Evolutionary conservation across 2,888 invertebrate genomes (phyloP), one percentile per base, ranked within the genome.

Genomic region (Ethmia dodecea): DNA sequence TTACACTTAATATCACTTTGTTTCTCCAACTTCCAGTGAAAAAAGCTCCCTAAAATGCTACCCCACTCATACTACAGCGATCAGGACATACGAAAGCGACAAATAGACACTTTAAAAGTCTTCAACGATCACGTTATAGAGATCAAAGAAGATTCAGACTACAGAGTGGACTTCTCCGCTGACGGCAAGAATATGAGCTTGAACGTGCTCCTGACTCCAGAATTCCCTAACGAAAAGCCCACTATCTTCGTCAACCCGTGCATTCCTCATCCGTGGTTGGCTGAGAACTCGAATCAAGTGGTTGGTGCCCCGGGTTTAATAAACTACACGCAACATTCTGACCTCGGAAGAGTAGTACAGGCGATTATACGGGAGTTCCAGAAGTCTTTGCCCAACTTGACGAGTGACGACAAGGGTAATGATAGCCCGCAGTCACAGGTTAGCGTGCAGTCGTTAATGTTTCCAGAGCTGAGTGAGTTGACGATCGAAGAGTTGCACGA

Each of bases 81-180:
- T 40, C 79, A 84, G 34, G 89, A 90, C 48, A 60, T 86, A 40
- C 77, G 92, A 61, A 91, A 90, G 73, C 89, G 91, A 15, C 94
- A 94, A 83, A 94, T 94, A 47, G 92, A 93, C 62, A 94, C 94
- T 3, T 69, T 94, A 47, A 94, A 94, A 81, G 89, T 94, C 52
- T 94, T 94, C 63, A 94, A 94, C 67, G 94, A 92, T 52, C 91
- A 94, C 81, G 94, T 94, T 13, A 75, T 88, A 13, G 93, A 93
- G 81, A 73, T 94, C 1, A 83, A 81, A 28, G 91, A 92, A 64
- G 90, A 91, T 58, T 86, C 88, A 0, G 93, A 94, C 59, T 94
- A 94, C 59, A 88, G 90, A 50, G 88, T 94, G 1, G 88, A 90
- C 52, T 94, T 94, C 54, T 71, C 80, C 24, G 89, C 91, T 25